A percentile compares a stretch with the other conserved stretches of the same genome.
Conservation (phyloP, 2,888 invertebrate species). For the Andrena trimmerana region DNA sequence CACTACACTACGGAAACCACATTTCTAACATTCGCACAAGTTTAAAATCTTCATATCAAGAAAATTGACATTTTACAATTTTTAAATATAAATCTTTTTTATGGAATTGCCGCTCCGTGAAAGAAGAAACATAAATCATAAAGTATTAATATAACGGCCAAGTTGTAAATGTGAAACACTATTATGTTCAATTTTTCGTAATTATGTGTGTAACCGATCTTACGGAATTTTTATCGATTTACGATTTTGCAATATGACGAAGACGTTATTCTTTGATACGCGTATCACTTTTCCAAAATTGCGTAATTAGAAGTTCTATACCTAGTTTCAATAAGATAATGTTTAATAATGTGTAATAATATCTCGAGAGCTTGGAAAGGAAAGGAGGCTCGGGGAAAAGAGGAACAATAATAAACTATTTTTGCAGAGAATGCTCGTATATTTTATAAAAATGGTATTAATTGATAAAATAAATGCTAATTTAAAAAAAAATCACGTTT, state of each 20-base stretch:
- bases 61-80: background rate
- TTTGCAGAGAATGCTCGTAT: background rate
- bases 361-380: no score
- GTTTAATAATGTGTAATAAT: no score
- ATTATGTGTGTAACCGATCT: background rate
- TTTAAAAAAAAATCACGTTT: constrained; percentile 51
- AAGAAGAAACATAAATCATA: no score
- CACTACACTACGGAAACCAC: constrained; percentile 90
- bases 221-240: no score
- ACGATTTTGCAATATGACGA: no score
- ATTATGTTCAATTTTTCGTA: background rate
- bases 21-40: accelerated
- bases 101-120: no score
- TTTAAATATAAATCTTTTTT: background rate
- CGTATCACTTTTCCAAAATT: background rate
- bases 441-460: constrained; percentile 14
- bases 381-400: background rate
- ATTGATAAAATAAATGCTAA: constrained; percentile 16
- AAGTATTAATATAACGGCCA: no score
- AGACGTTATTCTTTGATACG: background rate
- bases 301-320: background rate
- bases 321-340: no score
- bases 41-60: background rate
- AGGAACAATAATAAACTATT: background rate
- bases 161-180: no score